Evolutionary conservation across 2,797 vertebrate genomes (phyloP).

Genomic region (Lateolabrax maculatus): DNA sequence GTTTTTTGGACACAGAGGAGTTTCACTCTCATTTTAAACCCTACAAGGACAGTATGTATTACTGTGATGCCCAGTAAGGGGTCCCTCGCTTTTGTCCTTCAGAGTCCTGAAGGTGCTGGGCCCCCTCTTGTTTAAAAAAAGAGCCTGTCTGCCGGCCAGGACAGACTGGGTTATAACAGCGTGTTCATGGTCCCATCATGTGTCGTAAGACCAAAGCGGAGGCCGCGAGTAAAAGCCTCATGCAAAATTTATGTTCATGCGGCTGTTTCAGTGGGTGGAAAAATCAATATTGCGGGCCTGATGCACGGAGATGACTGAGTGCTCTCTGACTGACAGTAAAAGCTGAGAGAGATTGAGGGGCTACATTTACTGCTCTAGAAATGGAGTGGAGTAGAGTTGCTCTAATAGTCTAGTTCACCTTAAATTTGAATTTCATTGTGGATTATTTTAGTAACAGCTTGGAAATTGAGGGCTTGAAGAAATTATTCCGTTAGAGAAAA

Average conservation of each 20-base stretch:
- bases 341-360: slow-evolving; percentile 95
- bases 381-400: slow-evolving; percentile 92
- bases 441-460: slow-evolving; percentile 95
- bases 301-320: slow-evolving; percentile 98
- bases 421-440: slow-evolving; percentile 94
- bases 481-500: slow-evolving; percentile 87
- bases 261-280: slow-evolving; percentile 99
- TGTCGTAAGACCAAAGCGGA: slow-evolving; percentile 95
- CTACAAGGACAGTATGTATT: slow-evolving; percentile 11
- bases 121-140: slow-evolving; percentile 81
- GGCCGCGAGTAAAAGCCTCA: slow-evolving; percentile 97
- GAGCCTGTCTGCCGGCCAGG: slow-evolving; percentile 84
- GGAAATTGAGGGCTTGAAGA: slow-evolving; percentile 89
- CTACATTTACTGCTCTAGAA: slow-evolving; percentile 92
- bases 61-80: slow-evolving; percentile 28
- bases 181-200: slow-evolving; percentile 94
- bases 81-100: slow-evolving; percentile 71
- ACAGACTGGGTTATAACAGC: slow-evolving; percentile 92
- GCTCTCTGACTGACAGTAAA: slow-evolving; percentile 99
- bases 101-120: slow-evolving; percentile 65
- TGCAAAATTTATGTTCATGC: slow-evolving; percentile 99
- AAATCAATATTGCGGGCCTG: slow-evolving; percentile 99
- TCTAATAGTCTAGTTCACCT: slow-evolving; percentile 92
- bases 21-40: slow-evolving; percentile 25
- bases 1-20: neutral